Conservation (phyloP, 2,888 invertebrate species). For the Griposia aprilina region DNA sequence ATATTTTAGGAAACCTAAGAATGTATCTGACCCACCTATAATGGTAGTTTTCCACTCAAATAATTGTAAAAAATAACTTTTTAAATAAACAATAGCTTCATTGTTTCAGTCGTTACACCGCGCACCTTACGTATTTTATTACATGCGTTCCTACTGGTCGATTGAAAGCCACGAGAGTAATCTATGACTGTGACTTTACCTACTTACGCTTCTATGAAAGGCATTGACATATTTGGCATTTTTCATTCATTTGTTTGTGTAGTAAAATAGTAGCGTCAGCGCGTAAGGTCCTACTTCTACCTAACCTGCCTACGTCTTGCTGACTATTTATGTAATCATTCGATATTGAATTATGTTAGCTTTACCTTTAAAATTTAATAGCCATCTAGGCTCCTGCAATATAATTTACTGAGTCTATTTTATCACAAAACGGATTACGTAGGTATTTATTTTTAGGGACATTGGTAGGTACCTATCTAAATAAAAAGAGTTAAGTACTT, state of each 20-base stretch:
- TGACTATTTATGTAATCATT: conserved; percentile 15
- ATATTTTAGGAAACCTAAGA: conserved; percentile 21
- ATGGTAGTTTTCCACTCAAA: conserved; percentile 21
- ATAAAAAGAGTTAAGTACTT: conserved; percentile 17
- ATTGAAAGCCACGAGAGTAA: conserved; percentile 47
- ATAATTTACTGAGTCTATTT: not conserved
- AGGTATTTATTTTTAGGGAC: too few relatives aligned
- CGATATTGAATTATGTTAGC: not conserved
- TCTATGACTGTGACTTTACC: conserved; percentile 27
- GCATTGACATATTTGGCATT: conserved; percentile 28
- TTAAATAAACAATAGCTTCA: conserved; percentile 11
- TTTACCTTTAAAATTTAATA: not conserved
- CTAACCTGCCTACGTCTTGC: too few relatives aligned
- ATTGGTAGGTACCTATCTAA: not conserved
- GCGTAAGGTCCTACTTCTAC: conserved; percentile 14
- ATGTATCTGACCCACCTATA: not conserved
- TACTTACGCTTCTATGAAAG: conserved; percentile 38
- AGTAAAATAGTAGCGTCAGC: conserved; percentile 35
- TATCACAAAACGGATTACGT: too few relatives aligned
- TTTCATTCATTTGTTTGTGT: conserved; percentile 51
- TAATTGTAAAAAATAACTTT: conserved; percentile 20
- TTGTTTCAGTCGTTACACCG: conserved; percentile 31
- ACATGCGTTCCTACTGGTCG: conserved; percentile 29
- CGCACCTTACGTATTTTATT: conserved; percentile 31
- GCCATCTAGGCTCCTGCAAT: not conserved